Conservation (phyloP, 1,140 invertebrate genomes). For the Drosophila equinoxialis region DNA sequence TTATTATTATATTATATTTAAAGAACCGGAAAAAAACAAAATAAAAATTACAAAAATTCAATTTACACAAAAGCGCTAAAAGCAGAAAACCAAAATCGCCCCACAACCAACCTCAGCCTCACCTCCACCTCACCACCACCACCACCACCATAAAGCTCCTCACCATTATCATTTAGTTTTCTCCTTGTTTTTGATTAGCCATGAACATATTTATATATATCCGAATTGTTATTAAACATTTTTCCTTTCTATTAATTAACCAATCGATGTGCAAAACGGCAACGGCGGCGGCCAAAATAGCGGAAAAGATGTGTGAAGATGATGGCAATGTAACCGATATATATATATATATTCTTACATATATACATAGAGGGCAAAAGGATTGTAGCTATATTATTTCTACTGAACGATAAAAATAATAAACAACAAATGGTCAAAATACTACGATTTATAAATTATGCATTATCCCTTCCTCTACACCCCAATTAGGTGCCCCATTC, state of each 20-base stretch:
- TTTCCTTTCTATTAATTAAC: slow-evolving; percentile 2
- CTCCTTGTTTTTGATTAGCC: background rate
- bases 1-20: slow-evolving; percentile 81
- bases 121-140: background rate
- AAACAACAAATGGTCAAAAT: slow-evolving; percentile 3
- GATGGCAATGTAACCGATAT: slow-evolving; percentile 9
- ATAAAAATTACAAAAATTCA: slow-evolving; percentile 80
- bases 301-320: background rate
- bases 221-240: slow-evolving; percentile 7
- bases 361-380: slow-evolving; percentile 25
- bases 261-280: slow-evolving; percentile 5
- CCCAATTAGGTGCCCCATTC: background rate
- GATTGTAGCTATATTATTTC: slow-evolving; percentile 40
- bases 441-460: background rate
- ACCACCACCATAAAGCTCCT: too few relatives aligned
- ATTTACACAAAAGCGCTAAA: slow-evolving; percentile 43
- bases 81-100: slow-evolving; percentile 21
- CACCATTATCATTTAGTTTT: background rate
- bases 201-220: background rate
- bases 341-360: slow-evolving; percentile 11
- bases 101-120: background rate
- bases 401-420: slow-evolving; percentile 38
- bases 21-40: slow-evolving; percentile 64
- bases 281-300: background rate
- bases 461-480: background rate